phyloP scores from a whole-genome alignment of 2,888 invertebrate genomes.

The Hirtodrosophila histrioides region DNA sequence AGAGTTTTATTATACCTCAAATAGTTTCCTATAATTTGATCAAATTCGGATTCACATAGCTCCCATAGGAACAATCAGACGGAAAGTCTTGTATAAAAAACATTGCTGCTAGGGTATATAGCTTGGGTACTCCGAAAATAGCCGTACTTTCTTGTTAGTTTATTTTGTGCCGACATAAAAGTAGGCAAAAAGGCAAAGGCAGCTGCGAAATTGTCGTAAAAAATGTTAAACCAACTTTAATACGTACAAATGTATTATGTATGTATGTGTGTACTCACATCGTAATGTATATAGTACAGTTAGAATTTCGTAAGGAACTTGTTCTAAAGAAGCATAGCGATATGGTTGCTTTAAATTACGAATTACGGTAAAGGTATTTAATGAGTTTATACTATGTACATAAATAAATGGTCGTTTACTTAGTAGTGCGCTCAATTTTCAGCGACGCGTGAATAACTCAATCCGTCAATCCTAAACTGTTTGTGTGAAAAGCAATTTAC shows the following conservation, averaged over 20 bases:
- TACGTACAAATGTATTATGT: constrained; percentile 1
- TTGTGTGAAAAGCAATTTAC: constrained; percentile 20
- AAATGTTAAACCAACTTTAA: constrained; percentile 39
- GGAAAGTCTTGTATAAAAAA: no score
- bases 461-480: constrained; percentile 21
- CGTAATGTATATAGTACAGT: constrained; percentile 27
- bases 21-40: no score
- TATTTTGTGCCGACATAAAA: constrained; percentile 26
- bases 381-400: not conserved
- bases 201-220: constrained; percentile 59
- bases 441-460: constrained; percentile 42
- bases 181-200: constrained; percentile 29
- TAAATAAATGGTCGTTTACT: constrained; percentile 14
- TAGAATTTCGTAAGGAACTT: constrained; percentile 42
- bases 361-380: constrained; percentile 30
- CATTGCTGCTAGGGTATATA: no score
- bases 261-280: no score
- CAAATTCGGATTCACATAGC: no score
- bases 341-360: constrained; percentile 26
- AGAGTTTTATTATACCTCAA: no score
- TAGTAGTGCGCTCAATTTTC: constrained; percentile 28
- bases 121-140: no score
- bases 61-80: no score
- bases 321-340: constrained; percentile 34
- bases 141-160: not conserved